Base-by-base conservation (phyloP, 2,113 vertebrate genomes). In the Falco punctatus region DNA sequence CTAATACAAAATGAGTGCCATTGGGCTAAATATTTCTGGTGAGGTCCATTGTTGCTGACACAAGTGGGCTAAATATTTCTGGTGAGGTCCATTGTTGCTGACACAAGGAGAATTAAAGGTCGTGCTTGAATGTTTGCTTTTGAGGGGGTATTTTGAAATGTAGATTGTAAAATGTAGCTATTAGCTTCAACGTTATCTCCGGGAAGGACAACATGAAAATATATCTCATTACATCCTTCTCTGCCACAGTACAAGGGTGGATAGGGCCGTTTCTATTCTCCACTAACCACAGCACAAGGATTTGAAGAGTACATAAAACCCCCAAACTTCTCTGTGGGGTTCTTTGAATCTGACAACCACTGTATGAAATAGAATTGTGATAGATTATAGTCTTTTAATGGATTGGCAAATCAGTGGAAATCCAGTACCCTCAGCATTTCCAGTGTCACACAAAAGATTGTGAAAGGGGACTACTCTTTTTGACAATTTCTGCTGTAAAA, bases 21-120 rank as follows among this genome's bases (percentile, higher is more conserved):
- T 10, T 87, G 83, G 92, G 86, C 62, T 94, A 80, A 87, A 80
- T 91, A 85, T 87, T 95, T 91, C 65, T 89, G 81, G 65, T 92
- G 92, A 85, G 70, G 54, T 46, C 66, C 54, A 91, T 75, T 92
- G 42, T 57, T 92, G 91, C 33, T 92, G 52, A 38, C 82, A 33
- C 2, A 28, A 82, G 27, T 87, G 83, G 92, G 86, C 62, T 94
- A 80, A 87, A 80, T 91, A 85, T 87, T 95, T 91, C 65, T 89
- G 81, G 65, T 92, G 92, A 85, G 70, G 54, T 46, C 66, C 54
- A 91, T 75, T 92, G 42, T 57, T 92, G 91, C 33, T 92, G 52
- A 38, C 82, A 33, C 2, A 28, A 82, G 27, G 51, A 87, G 58
- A 90, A 94, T 89, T 79, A 94, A 95, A 96, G 81, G 91, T 94